These are phyloP conservation scores for Anorthoa munda DNA, from an alignment of 2,888 invertebrate genomes.

Conservation along the genomic window DNA sequence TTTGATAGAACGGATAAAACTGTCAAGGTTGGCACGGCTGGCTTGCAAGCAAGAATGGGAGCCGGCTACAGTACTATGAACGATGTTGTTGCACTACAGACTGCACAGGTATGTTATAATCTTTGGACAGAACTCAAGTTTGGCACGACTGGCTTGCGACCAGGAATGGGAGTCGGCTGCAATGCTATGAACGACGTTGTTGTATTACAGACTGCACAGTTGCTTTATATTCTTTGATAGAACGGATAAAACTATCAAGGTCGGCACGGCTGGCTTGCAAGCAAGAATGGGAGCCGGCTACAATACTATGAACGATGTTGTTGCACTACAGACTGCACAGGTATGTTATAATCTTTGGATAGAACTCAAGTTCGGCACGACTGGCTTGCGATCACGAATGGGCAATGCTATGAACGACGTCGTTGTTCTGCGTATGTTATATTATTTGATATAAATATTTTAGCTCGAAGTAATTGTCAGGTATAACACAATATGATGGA, in stretches of 20 bases:
- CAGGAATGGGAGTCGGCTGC: constrained; percentile 98
- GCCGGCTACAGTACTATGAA: too few species aligned
- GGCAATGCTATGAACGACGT: constrained; percentile 98
- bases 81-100: too few species aligned
- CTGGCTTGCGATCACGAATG: constrained; percentile 98
- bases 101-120: too few species aligned
- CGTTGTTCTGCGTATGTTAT: constrained; percentile 94
- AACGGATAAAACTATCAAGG: constrained; percentile 88
- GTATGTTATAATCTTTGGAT: constrained; percentile 65
- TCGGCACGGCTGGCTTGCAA: constrained; percentile 98
- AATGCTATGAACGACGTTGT: constrained; percentile 92
- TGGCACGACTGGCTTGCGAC: constrained; percentile 98
- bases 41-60: too few species aligned
- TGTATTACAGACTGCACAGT: too few species aligned
- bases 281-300: constrained; percentile 98
- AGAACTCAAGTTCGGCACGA: constrained; percentile 74
- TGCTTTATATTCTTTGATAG: too few species aligned
- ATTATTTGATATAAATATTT: too few species aligned
- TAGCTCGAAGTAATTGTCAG: neutral
- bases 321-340: constrained; percentile 98
- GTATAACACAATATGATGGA: neutral
- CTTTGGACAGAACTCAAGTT: constrained; percentile 91
- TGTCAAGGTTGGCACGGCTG: too few species aligned
- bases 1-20: constrained; percentile 81
- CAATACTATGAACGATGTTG: constrained; percentile 98